A percentile compares a stretch with the other conserved stretches of the same genome.
Evolutionary conservation across 1,140 invertebrate genomes (phyloP).

Genomic region (Phocides pigmalion): DNA sequence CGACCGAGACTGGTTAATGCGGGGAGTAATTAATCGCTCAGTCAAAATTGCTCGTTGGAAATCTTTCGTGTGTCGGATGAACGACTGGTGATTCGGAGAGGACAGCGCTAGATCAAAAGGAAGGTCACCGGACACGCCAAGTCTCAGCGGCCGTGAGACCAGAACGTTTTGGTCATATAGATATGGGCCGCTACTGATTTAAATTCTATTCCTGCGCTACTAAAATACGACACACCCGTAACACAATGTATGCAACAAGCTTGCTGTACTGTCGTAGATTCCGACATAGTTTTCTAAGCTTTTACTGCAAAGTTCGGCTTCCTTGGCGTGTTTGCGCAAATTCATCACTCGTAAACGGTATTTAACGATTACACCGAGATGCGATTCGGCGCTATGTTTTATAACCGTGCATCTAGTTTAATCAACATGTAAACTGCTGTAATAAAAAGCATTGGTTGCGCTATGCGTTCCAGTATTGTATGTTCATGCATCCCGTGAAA

Average conservation of each 20-base stretch:
- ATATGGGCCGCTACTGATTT: slow-evolving; percentile 66
- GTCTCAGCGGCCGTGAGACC: slow-evolving; percentile 48
- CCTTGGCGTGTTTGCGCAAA: slow-evolving; percentile 49
- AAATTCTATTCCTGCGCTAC: slow-evolving; percentile 65
- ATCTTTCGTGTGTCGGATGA: slow-evolving; percentile 28
- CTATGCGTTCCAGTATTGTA: slow-evolving; percentile 1
- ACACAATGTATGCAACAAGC: slow-evolving; percentile 67
- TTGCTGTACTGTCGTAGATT: slow-evolving; percentile 46
- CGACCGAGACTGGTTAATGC: slow-evolving; percentile 34
- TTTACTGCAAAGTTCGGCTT: slow-evolving; percentile 48
- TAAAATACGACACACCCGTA: slow-evolving; percentile 68
- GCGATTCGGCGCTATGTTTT: slow-evolving; percentile 35
- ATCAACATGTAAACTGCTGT: slow-evolving; percentile 33
- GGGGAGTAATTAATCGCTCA: slow-evolving; percentile 47
- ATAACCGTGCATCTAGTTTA: slow-evolving; percentile 31
- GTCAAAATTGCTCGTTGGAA: slow-evolving; percentile 31
- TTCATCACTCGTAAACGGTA: slow-evolving; percentile 54
- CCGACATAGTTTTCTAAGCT: slow-evolving; percentile 51
- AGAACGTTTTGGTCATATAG: slow-evolving; percentile 53
- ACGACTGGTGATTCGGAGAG: slow-evolving; percentile 34
- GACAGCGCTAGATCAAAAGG: slow-evolving; percentile 58
- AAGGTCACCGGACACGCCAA: slow-evolving; percentile 53
- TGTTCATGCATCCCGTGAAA: too few species aligned
- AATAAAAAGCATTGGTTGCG: slow-evolving; percentile 20
- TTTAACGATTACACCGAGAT: slow-evolving; percentile 51